Evolutionary conservation across 1,140 invertebrate species (phyloP), one percentile per base, ranked within the genome.

Genomic region (Diploscapter pachys): DNA sequence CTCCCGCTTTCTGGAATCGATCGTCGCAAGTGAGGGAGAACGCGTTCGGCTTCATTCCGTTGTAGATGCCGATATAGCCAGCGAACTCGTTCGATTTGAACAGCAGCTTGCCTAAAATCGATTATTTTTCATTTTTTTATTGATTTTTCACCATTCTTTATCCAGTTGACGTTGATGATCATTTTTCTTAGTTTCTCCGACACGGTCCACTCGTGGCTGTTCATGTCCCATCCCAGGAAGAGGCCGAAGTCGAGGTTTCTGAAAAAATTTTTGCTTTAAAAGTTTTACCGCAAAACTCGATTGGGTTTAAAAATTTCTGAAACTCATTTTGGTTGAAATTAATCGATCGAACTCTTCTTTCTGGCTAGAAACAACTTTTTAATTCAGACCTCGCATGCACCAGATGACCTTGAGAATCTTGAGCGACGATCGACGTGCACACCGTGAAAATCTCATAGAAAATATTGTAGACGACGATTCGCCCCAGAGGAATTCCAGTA

Each of bases 391-490:
- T 72, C 6, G 76, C 76, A 56, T 77, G 76, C 6, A 68, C 61
- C 53, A 81, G 31, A 13, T 80, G 68, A 3, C 88, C 89, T 65
- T 85, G 81, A 6, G 78, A 72, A 75, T 87, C 87, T 80, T 89
- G 82, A 57, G 88, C 87, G 8, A 90, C 83, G 53, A 90, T 87
- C 4, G 89, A 90, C 2, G 89, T 90, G 79, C 89, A 90, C 0
- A 90, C 84, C 51, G 89, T 89, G 80, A 90, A 89, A 52, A 90
- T 81, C 82, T 90, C 89, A 81, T 90, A 90, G 85, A 90, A 90
- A 50, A 90, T 85, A 78, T 90, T 90, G 82, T 89, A 90, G 63
- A 90, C 78, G 6, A 88, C 86, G 69, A 90, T 82, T 79, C 89
- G 87, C 31, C 88, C 88, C 84, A 84, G 69, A 76, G 81, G 81